Evolutionary conservation across 2,113 vertebrate species (phyloP), one percentile per base, ranked within the genome.

Genomic region (Eubucco bourcierii): DNA sequence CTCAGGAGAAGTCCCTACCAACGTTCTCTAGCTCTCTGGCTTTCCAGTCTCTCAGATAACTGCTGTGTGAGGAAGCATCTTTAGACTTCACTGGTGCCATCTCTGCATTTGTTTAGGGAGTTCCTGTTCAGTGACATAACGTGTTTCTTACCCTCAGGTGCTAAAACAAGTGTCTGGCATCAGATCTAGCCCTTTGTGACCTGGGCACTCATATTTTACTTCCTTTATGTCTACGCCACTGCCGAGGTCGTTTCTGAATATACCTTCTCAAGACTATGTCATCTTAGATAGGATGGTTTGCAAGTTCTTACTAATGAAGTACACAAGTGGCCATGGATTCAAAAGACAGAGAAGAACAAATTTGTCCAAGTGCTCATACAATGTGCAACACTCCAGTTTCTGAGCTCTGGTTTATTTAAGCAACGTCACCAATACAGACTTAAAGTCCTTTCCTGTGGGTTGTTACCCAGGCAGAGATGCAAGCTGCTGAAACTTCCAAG

Each of bases 361-460:
- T 90, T 84, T 93, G 33, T 88, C 34, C 80, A 59, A 87, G 16
- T 60, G 44, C 60, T 87, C 37, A 3, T 70, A 52, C 64, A 53
- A 16, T 63, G 28, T 76, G 4, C 64, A 61, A 53, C 60, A 39
- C 39, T 71, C 47, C 47, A 41, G 28, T 80, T 90, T 89, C 68
- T 67, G 72, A 67, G 47, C 29, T 66, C 37, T 64, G 46, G 56
- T 92, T 65, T 93, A 59, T 88, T 61, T 79, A 89, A 90, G 41
- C 70, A 87, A 47, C 72, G 71, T 93, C 82, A 79, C 75, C 80
- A 89, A 21, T 15, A 80, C 17, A 47, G 67, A 63, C 37, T 74
- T 91, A 85, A 80, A 89, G 71, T 85, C 70, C 61, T 91, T 89
- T 87, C 75, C 80, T 44, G 61, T 83, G 67, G 29, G 23, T 83